Evolutionary conservation across 2,797 vertebrate genomes (phyloP), one percentile per base, ranked within the genome.

Genomic region (Euphonia xanthogaster): DNA sequence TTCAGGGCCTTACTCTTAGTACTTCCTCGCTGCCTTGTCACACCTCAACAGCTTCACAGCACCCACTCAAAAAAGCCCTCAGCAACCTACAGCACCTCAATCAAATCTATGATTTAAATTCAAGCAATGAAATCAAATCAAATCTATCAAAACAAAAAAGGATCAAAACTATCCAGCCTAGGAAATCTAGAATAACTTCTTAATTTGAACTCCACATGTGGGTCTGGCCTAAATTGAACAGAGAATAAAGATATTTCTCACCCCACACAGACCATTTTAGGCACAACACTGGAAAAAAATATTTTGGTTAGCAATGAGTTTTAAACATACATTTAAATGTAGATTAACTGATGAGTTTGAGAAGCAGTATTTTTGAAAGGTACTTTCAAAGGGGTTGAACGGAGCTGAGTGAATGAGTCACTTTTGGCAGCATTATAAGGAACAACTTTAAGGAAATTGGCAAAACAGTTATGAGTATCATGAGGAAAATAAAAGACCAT

Each of bases 1-100:
- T 35, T 22, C 61, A 63, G n/a, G 70, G 68, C 23, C 0, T 0
- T 9, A 30, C 55, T 78, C 17, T 0, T 37, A 80, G 53, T 57
- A 74, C 48, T 51, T 22, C 42, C 37, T 50, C 17, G 1, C 37
- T 63, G 63, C 68, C 48, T 54, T 54, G 30, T 54, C 66, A 74
- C 35, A 86, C 40, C 57, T 60, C 23, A 37, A 28, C 2, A 50
- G 51, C 62, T 58, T 42, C 71, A 73, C 37, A 75, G 23, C 75
- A 83, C 24, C 53, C 65, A 44, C 61, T 19, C 60, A 67, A 68
- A 42, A 62, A 80, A 83, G 14, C 33, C 57, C 44, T 51, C 28
- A 12, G 31, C 58, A 91, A 45, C 12, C 30, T 44, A 58, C 20
- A 74, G 45, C 30, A 88, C 14, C 71, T 76, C 70, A 24, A 8